Evolutionary conservation across 1,140 invertebrate genomes (phyloP).

Genomic region (Cydia splendana): DNA sequence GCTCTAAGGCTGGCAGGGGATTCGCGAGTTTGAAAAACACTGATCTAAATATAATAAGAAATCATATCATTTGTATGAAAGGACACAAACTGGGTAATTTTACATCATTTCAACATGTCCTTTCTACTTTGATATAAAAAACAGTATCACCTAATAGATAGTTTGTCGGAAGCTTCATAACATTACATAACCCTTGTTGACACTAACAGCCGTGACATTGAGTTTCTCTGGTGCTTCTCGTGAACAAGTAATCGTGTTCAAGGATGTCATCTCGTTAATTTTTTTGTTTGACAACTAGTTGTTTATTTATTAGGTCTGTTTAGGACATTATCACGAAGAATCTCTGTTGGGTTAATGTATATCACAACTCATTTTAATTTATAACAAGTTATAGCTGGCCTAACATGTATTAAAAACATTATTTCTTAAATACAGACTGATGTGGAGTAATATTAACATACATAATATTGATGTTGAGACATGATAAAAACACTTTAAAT

Average conservation of each 20-base stretch:
- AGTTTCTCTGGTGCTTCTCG: constrained; percentile 13
- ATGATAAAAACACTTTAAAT: no score
- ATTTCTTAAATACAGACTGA: no score
- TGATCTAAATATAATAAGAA: no score
- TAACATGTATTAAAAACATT: no score
- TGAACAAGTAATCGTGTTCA: not conserved
- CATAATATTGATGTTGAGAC: no score
- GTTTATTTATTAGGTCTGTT: constrained; percentile 20
- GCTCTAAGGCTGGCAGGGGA: no score
- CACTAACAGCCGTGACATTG: constrained; percentile 24
- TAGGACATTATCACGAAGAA: not conserved
- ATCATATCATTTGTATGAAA: no score
- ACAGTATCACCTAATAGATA: not conserved
- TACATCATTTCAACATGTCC: not conserved
- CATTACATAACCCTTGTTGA: constrained; percentile 24
- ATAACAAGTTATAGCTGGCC: no score
- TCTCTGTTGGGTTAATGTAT: not conserved
- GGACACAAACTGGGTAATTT: no score
- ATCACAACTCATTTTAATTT: no score
- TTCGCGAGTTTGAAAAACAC: no score
- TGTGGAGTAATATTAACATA: no score
- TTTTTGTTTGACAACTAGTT: constrained; percentile 16
- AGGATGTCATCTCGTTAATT: constrained; percentile 21
- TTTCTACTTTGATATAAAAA: not conserved
- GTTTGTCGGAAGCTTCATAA: not conserved